These are phyloP conservation scores for Cossypha dichroa DNA, from an alignment of 2,797 vertebrate species.

Conservation along the genomic window DNA sequence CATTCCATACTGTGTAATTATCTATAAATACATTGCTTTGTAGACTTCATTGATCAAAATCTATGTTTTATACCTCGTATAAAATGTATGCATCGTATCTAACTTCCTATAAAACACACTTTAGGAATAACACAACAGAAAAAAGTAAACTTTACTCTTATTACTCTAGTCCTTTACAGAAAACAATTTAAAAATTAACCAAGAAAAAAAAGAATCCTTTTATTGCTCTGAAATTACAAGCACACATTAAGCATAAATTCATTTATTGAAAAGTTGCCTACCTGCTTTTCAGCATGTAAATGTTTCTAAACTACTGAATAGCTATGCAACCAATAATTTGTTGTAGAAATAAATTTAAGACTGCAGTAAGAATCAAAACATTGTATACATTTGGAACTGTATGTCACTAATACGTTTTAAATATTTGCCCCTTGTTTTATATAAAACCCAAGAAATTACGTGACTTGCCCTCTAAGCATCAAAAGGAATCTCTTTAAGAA, in stretches of 20 bases:
- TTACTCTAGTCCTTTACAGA: neutral
- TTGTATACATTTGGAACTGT: neutral
- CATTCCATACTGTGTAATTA: neutral
- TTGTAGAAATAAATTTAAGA: neutral
- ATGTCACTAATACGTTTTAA: neutral
- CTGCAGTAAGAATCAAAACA: neutral
- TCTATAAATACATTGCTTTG: neutral
- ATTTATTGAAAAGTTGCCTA: neutral
- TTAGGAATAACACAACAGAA: neutral
- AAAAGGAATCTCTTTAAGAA: neutral
- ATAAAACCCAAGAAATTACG: neutral
- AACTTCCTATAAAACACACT: neutral
- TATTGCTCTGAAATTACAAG: neutral
- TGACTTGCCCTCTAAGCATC: neutral
- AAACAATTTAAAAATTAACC: neutral
- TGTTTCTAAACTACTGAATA: neutral
- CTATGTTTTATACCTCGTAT: neutral
- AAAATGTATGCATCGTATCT: neutral
- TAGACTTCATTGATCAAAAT: neutral
- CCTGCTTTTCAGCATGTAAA: neutral
- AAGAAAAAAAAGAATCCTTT: neutral
- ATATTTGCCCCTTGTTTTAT: neutral
- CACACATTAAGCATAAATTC: accelerated
- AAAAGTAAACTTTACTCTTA: neutral
- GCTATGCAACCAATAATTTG: neutral